Conservation (phyloP, 2,113 vertebrate species). For the Bettongia penicillata region DNA sequence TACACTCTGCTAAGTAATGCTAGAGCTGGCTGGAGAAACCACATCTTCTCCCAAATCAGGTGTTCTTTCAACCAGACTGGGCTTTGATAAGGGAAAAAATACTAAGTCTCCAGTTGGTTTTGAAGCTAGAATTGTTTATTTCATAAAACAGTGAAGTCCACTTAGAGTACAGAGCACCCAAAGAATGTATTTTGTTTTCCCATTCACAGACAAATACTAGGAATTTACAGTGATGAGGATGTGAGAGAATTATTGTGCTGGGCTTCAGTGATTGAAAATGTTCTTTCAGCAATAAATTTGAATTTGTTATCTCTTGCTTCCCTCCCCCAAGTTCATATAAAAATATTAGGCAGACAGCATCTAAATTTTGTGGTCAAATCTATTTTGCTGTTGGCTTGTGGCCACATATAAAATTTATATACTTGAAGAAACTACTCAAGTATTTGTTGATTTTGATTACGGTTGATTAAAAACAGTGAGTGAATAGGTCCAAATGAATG, state of each 20-base stretch:
- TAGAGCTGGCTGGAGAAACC: not conserved
- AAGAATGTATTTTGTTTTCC: not conserved
- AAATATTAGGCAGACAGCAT: not conserved
- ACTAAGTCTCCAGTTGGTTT: not conserved
- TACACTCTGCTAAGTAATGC: not conserved
- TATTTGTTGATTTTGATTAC: not conserved
- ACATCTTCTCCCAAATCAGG: not conserved
- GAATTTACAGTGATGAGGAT: not conserved
- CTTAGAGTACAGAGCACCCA: not conserved
- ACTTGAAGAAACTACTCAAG: not conserved
- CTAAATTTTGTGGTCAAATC: not conserved
- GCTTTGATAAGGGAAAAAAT: not conserved
- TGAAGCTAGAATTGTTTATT: not conserved
- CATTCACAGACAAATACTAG: not conserved
- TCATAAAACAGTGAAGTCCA: not conserved
- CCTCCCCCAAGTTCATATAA: not conserved
- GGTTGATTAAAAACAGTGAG: not conserved
- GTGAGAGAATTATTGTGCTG: not conserved
- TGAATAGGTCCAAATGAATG: not conserved
- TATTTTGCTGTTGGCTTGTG: not conserved
- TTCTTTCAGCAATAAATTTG: not conserved
- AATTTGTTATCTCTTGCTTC: not conserved
- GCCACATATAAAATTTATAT: not conserved
- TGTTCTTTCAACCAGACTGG: not conserved
- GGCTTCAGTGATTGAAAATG: not conserved